Evolutionary conservation across 2,113 vertebrate species (phyloP), one percentile per base, ranked within the genome.

Genomic region (Eulemur macaco): DNA sequence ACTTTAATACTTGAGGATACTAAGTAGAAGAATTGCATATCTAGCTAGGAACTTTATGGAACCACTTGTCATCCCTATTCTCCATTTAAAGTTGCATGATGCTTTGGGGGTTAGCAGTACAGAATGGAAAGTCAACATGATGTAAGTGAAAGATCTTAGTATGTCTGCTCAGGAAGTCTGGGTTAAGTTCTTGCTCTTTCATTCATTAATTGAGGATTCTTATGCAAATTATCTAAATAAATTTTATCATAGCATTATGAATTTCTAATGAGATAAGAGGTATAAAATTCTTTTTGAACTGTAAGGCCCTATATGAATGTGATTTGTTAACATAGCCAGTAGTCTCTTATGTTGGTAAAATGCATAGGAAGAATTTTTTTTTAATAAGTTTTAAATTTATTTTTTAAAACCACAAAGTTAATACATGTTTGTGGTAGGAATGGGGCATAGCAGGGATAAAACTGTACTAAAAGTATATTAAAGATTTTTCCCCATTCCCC

Each of bases 381-480:
- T 29, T 29, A 29, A 12, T 13, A 63, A 27, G 6, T 45, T 81
- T 83, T 77, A 25, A 52, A 54, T 77, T 31, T 87, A 1, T 77
- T 94, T 94, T 94, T 91, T 80, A 71, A 71, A 96, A 64, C 14
- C 15, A 54, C 23, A 60, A 31, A 64, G 86, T 89, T 63, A 76
- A 82, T 71, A n/a, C 20, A 76, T 21, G 2, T 85, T 14, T 45
- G 3, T 66, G 2, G 8, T 52, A 14, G 25, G 42, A 76, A 29
- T 81, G 66, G 29, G 9, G 0, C 93, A 8, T 12, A 86, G 29
- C 68, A 74, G 39, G 11, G 14, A 63, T 81, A 85, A 89, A 96
- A 25, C 25, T 85, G 29, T 64, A 54, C 20, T 88, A 58, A 88
- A 78, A 50, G 11, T 64, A 31, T 18, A 50, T 47, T 45, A n/a